Conservation (phyloP, 2,888 invertebrate genomes). For the Melitaea athalia region DNA sequence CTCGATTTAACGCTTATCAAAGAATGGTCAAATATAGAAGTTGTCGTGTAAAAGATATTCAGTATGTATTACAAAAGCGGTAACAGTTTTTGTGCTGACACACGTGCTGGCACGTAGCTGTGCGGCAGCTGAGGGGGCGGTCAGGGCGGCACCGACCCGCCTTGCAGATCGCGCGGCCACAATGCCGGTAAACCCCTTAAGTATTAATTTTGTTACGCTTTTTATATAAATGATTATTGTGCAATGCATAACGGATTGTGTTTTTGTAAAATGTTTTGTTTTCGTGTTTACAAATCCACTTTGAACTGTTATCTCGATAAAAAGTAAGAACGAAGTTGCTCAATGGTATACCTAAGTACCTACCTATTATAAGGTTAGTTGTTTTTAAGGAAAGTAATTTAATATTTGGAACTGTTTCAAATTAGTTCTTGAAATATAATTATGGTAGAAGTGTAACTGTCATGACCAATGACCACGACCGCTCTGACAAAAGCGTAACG, state of each 20-base stretch:
- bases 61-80: conserved; percentile 10
- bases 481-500: no score
- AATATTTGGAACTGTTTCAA: no score
- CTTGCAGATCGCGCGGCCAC: conserved; percentile 52
- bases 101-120: conserved; percentile 43
- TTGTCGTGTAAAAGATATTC: background rate
- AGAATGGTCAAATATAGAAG: no score
- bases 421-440: no score
- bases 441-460: no score
- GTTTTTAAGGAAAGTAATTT: no score
- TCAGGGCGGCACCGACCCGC: conserved; percentile 62
- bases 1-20: no score
- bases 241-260: conserved; percentile 12
- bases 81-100: conserved; percentile 31
- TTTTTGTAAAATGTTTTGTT: conserved; percentile 11
- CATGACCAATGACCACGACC: no score
- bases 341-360: no score
- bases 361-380: no score
- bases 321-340: no score
- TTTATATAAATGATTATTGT: conserved; percentile 19
- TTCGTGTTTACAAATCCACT: background rate
- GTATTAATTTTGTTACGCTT: conserved; percentile 36
- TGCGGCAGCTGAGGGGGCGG: conserved; percentile 54
- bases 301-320: background rate
- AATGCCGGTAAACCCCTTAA: conserved; percentile 34